Evolutionary conservation across 2,888 invertebrate species (phyloP), one percentile per base, ranked within the genome.

Genomic region (Lacanobia wlatinum): DNA sequence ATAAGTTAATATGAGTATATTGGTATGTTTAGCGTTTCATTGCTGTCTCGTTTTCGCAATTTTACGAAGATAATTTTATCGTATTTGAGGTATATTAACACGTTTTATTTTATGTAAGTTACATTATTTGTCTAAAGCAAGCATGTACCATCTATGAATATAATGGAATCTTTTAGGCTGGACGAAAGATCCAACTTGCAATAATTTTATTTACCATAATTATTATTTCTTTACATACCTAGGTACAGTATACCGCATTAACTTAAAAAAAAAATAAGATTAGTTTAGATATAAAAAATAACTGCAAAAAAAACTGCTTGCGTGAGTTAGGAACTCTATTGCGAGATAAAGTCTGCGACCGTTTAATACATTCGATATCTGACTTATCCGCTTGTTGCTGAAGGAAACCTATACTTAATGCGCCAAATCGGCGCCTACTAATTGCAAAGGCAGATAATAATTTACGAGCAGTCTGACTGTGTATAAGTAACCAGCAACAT

Each of bases 391-490:
- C 84, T 78, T 76, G 80, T 78, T 83, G 72, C 70, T 52, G 76
- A 87, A 90, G 89, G 87, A 90, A 91, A 90, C 88, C 83, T 87
- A 89, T 90, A 59, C 59, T 59, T 40, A 92, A 91, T 92, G 90
- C 94, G 93, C 92, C 93, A 93, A 94, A 94, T 94, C 91, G 94
- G 93, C 94, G 95, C 95, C 94, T 92, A 86, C 92, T 95, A 94
- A 95, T 95, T 94, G 95, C 93, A 91, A 91, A 92, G 93, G 92
- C 86, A 85, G 92, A 90, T 94, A 92, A 95, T 94, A 92, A 95
- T 94, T 94, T 95, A 94, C 91, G 93, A 92, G 89, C 91, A 89
- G 86, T 87, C 90, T 90, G 90, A 91, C 90, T 91, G 90, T 91
- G 90, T 91, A 92, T n/a, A n/a, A n/a, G n/a, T 92, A 91, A 87